These are phyloP conservation scores for Urocolius indicus DNA, from an alignment of 2,113 vertebrate species.

Conservation along the genomic window DNA sequence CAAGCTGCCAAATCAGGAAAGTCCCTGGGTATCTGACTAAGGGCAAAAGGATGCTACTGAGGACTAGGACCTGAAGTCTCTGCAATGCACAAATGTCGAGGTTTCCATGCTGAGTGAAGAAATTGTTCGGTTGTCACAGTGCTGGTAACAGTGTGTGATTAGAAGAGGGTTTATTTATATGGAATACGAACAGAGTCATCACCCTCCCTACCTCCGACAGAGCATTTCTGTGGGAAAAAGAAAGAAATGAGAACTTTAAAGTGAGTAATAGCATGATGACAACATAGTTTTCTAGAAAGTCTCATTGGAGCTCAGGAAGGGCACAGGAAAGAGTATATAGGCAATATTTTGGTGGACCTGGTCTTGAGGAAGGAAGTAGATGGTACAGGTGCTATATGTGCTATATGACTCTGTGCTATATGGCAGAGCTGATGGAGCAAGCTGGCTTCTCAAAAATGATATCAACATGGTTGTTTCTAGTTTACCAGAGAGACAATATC, in stretches of 20 bases:
- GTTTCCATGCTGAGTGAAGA: not conserved
- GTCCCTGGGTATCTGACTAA: not conserved
- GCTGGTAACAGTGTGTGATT: accelerated
- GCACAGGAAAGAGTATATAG: accelerated
- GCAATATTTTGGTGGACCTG: not conserved
- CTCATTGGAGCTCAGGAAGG: not conserved
- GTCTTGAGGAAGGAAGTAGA: not conserved
- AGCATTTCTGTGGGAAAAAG: not conserved
- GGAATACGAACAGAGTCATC: too few relatives aligned
- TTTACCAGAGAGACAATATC: not conserved
- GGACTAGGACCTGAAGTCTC: not conserved
- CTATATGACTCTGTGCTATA: not conserved
- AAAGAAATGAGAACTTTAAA: not conserved
- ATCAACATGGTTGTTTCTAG: not conserved
- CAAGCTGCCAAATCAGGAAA: not conserved
- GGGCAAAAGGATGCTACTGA: not conserved
- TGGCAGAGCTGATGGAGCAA: not conserved
- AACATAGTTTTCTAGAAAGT: not conserved
- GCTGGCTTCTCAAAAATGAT: not conserved
- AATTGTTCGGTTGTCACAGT: not conserved
- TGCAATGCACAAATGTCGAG: not conserved
- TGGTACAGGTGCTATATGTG: not conserved
- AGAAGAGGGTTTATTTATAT: not conserved
- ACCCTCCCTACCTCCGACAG: not conserved
- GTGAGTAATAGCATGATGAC: not conserved